Evolutionary conservation across 23 tunicate genomes (phyloP).

Genomic region (Styela clava): DNA sequence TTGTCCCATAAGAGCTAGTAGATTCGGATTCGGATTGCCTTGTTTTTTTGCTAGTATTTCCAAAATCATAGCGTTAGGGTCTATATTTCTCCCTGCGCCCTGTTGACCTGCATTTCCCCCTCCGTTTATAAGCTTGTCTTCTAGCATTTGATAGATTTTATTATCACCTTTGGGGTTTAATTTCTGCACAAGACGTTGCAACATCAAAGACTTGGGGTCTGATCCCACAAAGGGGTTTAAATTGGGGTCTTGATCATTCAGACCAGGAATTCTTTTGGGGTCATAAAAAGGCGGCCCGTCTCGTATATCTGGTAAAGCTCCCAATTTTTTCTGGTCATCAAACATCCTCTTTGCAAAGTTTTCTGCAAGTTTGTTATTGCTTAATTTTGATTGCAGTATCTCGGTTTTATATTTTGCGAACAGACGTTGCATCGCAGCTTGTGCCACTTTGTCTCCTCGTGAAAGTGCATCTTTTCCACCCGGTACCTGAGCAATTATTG

Average conservation of each 20-base stretch:
- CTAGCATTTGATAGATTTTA: not conserved
- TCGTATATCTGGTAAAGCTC: not conserved
- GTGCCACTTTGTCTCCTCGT: not conserved
- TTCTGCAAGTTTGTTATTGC: not conserved
- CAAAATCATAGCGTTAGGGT: not conserved
- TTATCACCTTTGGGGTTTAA: not conserved
- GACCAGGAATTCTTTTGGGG: not conserved
- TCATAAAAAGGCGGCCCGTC: not conserved
- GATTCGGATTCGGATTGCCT: not conserved
- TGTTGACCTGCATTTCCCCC: not conserved
- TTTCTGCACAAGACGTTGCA: not conserved
- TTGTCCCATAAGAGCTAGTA: not conserved
- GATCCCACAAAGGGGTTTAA: not conserved
- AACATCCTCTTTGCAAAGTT: not conserved
- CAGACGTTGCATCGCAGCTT: not conserved
- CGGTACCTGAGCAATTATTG: not conserved
- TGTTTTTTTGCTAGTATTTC: not conserved
- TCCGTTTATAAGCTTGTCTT: not conserved
- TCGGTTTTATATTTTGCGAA: not conserved
- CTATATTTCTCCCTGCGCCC: not conserved
- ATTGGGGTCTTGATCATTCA: not conserved
- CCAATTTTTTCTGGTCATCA: not conserved
- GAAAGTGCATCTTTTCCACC: not conserved
- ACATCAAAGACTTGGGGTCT: not conserved
- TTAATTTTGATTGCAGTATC: not conserved